Evolutionary conservation across 37 sponge, comb jelly and placozoan species (phyloP).

Genomic region (Eunapius fragilis): DNA sequence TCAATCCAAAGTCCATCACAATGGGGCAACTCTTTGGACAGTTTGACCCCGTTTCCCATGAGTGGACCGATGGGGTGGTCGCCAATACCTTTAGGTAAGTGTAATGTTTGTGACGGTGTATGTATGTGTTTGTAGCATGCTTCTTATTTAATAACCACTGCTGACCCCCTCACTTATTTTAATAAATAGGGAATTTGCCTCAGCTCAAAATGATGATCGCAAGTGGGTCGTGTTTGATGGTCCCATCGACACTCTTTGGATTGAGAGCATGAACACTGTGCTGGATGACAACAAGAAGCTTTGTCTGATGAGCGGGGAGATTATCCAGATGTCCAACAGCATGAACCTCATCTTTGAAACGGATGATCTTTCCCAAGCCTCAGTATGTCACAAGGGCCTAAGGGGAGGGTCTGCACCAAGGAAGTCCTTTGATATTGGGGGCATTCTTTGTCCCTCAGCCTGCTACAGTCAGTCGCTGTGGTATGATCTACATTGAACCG

Average conservation of each 20-base stretch:
- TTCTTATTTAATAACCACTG: background rate
- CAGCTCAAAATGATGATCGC: conserved; percentile 91
- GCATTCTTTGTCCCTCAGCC: conserved; percentile 63
- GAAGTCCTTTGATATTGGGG: background rate
- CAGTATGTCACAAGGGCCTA: conserved; percentile 49
- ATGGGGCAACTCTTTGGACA: conserved; percentile 99
- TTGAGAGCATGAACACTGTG: conserved; percentile 99
- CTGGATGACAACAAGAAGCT: conserved; percentile 98
- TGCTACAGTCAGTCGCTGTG: conserved; percentile 98
- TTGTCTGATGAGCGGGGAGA: conserved; percentile 99
- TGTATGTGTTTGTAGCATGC: conserved; percentile 4
- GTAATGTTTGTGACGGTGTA: background rate
- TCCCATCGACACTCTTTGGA: conserved; percentile 98
- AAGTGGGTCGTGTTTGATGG: conserved; percentile 99
- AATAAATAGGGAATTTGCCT: conserved; percentile 84
- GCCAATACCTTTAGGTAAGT: conserved; percentile 93
- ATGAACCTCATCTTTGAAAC: conserved; percentile 99
- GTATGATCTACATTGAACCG: conserved; percentile 98
- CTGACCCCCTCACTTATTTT: background rate
- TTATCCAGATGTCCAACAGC: conserved; percentile 95
- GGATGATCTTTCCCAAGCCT: conserved; percentile 94
- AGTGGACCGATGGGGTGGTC: conserved; percentile 99
- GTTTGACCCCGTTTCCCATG: conserved; percentile 99
- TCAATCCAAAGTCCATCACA: conserved; percentile 97
- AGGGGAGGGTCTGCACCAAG: background rate